Evolutionary conservation across 2,888 invertebrate species (phyloP).

Genomic region (Stenotaenia linearis): DNA sequence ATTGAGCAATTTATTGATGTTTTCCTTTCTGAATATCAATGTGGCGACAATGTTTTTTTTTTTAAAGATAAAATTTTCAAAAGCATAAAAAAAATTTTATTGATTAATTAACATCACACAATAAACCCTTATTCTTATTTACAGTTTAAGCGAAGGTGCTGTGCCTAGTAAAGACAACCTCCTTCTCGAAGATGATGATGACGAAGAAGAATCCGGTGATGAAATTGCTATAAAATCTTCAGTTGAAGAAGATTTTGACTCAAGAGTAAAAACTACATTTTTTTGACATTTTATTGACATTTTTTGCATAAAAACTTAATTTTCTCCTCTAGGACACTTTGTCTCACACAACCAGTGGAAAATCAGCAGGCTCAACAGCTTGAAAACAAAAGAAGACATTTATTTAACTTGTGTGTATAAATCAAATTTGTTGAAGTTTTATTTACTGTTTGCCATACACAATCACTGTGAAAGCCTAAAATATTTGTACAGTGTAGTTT

Average conservation of each 20-base stretch:
- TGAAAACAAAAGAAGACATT: not conserved
- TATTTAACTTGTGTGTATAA: not conserved
- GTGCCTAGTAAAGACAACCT: constrained; percentile 40
- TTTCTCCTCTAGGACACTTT: no score
- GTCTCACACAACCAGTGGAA: not conserved
- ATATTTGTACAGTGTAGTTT: not conserved
- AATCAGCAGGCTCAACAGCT: not conserved
- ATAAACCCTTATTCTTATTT: no score
- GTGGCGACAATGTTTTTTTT: no score
- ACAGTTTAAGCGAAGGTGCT: constrained; percentile 38
- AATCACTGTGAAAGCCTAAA: not conserved
- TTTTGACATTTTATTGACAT: not conserved
- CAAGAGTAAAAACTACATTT: no score
- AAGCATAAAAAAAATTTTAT: no score
- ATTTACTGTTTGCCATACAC: not conserved
- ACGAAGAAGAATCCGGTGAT: constrained; percentile 36
- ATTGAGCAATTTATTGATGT: no score
- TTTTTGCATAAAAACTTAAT: no score
- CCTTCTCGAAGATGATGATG: constrained; percentile 39
- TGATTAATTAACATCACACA: no score
- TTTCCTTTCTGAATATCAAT: no score
- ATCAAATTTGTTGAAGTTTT: not conserved
- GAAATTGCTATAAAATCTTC: not conserved
- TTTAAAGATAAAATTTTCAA: no score
- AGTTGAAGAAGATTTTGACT: not conserved